Base-by-base conservation (phyloP, 2,113 vertebrate species). In the Coregonus clupeaformis region DNA sequence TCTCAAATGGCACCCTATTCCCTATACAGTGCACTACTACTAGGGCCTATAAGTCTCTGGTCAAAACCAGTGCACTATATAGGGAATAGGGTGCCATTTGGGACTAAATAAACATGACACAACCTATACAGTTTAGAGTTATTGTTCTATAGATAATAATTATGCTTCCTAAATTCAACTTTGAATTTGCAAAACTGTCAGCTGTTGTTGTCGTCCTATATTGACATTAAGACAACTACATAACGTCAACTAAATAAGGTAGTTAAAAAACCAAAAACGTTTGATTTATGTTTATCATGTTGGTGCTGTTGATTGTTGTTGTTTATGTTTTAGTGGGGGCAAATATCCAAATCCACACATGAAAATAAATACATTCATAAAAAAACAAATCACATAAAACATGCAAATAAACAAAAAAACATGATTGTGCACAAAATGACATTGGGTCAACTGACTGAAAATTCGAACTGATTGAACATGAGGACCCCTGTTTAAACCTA, bases 341-440 rank as follows among this genome's bases (percentile, higher is more conserved):
- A 65, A 79, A 72, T 75, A 71, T 74, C 73, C 78, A 73, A 85
- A 87, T 76, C 81, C 63, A 77, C 70, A 82, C 80, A 84, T 76
- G 78, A 78, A 89, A 91, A 91, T 92, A 93, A 93, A 92, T 91
- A 90, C 86, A 83, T 86, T 77, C 73, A 85, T 80, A 78, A 69
- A 83, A 82, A 71, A 88, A 77, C 18, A 81, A 75, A 77, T 76
- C 71, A 71, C 47, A 36, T 82, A 79, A 82, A 89, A 89, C 86
- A 85, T 86, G 88, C 84, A 84, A 87, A 90, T 69, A 84, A 86
- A 78, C 69, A 77, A 84, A 79, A 72, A 68, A 78, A 47, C 71
- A 69, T 77, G 75, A 83, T 79, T 87, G 83, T 79, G 63, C 82
- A 80, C 57, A 82, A 55, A 1, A 78, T 65, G 69, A 78, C 60